Percentiles rank a stretch among this genome's conserved stretches.
phyloP scores from a whole-genome alignment of 2,888 invertebrate species.

The Pharmacophagus antenor region DNA sequence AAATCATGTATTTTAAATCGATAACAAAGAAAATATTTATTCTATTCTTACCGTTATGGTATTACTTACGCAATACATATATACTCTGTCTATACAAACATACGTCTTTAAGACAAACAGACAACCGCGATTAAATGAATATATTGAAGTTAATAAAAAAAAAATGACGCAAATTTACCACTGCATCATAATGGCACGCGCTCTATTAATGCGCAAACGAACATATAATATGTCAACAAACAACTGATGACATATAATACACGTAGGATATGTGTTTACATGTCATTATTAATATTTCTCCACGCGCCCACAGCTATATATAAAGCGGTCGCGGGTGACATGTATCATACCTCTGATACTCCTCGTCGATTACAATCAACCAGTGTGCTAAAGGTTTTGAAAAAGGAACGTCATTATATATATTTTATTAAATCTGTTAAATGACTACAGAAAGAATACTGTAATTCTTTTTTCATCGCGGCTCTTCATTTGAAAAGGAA shows the following conservation, averaged over 20 bases:
- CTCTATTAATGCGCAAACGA: conserved; percentile 11
- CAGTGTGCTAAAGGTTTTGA: neutral
- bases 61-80: too few relatives aligned
- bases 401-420: neutral
- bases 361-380: neutral
- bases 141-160: neutral
- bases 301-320: conserved; percentile 30
- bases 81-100: too few relatives aligned
- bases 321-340: conserved; percentile 20
- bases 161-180: neutral
- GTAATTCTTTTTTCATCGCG: too few relatives aligned
- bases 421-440: neutral
- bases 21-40: conserved; percentile 20
- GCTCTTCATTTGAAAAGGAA: neutral
- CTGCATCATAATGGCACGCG: conserved; percentile 7
- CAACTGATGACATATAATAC: conserved; percentile 12
- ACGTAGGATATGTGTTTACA: conserved; percentile 17
- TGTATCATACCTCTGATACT: neutral
- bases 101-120: too few relatives aligned
- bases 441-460: neutral
- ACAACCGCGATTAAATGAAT: neutral
- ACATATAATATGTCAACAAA: conserved; percentile 10
- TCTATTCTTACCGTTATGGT: neutral
- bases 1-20: conserved; percentile 4
- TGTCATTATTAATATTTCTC: conserved; percentile 22